Evolutionary conservation across 2,797 vertebrate genomes (phyloP).

Genomic region (Trachurus trachurus): DNA sequence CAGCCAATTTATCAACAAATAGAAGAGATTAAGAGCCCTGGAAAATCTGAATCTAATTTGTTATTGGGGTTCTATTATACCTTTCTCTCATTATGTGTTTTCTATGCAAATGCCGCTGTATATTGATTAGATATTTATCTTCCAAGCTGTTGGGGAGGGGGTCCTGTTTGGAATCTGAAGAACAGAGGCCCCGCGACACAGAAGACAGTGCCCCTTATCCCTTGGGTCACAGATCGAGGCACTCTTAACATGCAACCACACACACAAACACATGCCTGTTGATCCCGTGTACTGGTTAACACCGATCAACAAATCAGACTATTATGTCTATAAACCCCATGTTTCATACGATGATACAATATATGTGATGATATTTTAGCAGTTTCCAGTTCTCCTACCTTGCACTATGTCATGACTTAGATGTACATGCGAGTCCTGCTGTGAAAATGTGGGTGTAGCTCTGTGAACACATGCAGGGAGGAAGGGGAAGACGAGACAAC

Average conservation of each 20-base stretch:
- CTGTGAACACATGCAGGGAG: constrained; percentile 11
- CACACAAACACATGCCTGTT: constrained; percentile 31
- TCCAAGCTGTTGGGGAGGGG: constrained; percentile 65
- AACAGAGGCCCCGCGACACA: constrained; percentile 24
- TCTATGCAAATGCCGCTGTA: constrained; percentile 66
- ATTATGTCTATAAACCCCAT: neutral
- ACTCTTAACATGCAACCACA: constrained; percentile 27
- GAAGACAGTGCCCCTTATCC: constrained; percentile 18
- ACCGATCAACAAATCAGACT: neutral
- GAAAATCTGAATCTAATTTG: neutral
- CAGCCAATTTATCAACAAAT: neutral
- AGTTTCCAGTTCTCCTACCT: no score
- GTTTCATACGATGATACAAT: neutral
- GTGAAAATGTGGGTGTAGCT: constrained; percentile 2
- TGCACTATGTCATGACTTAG: no score
- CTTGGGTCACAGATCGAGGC: constrained; percentile 63
- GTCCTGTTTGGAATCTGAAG: constrained; percentile 40
- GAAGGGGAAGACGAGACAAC: constrained; percentile 21
- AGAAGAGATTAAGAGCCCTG: neutral
- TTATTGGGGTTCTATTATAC: neutral
- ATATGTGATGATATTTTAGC: neutral
- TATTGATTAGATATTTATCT: constrained; percentile 80
- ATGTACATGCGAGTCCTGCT: neutral
- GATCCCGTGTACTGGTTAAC: constrained; percentile 18
- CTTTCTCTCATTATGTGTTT: constrained; percentile 23